Evolutionary conservation across 2,888 invertebrate genomes (phyloP).

Genomic region (Fissipunctia ypsillon): DNA sequence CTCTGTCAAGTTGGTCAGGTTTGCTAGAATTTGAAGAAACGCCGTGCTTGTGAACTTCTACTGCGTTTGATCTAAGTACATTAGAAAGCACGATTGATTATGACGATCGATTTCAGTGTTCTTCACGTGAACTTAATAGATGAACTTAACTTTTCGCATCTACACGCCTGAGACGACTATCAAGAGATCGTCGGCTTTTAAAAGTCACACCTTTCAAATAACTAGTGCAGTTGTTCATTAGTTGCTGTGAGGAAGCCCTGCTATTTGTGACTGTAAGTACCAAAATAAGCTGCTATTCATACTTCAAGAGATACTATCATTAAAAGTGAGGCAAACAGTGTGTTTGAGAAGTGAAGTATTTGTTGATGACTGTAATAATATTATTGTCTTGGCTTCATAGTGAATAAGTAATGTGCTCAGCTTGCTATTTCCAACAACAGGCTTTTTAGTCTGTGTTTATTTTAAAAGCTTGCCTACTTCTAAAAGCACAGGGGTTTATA

Average conservation of each 20-base stretch:
- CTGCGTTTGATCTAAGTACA: slow-evolving; percentile 29
- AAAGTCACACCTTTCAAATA: slow-evolving; percentile 19
- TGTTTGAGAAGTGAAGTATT: neutral
- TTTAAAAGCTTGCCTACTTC: neutral
- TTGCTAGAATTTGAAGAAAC: slow-evolving; percentile 36
- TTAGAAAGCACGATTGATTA: slow-evolving; percentile 52
- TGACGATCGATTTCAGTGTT: slow-evolving; percentile 54
- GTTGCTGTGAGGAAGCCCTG: slow-evolving; percentile 23
- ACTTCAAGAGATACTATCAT: neutral
- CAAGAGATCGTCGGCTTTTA: slow-evolving; percentile 44
- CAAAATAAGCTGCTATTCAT: neutral
- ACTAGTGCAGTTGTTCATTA: slow-evolving; percentile 4
- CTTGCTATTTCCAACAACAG: neutral
- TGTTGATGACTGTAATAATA: slow-evolving; percentile 3
- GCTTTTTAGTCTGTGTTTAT: neutral
- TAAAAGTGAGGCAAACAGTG: neutral
- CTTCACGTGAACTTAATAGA: slow-evolving; percentile 43
- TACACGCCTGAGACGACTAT: slow-evolving; percentile 30
- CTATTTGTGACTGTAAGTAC: slow-evolving; percentile 50
- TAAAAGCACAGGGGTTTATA: neutral
- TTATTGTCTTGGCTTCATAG: slow-evolving; percentile 1
- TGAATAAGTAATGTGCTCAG: slow-evolving; percentile 17
- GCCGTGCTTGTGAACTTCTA: slow-evolving; percentile 36
- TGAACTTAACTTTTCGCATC: slow-evolving; percentile 21
- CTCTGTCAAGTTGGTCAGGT: slow-evolving; percentile 26